Evolutionary conservation across 2,113 vertebrate species (phyloP), one percentile per base, ranked within the genome.

Genomic region (Triplophysa rosa): DNA sequence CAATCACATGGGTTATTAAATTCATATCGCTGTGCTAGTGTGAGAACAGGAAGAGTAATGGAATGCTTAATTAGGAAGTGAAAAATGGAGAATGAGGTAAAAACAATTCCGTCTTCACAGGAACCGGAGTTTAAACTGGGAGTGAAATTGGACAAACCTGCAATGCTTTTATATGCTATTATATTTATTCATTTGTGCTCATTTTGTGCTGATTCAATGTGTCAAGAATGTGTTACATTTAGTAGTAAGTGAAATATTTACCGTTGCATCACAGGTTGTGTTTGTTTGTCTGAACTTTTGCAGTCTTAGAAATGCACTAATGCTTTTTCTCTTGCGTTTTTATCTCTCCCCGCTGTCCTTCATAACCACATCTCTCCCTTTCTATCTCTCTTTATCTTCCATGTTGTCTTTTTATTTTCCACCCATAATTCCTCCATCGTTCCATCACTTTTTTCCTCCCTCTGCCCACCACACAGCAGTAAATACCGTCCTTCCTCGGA

Each of bases 401-500:
- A 70, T 42, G 45, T 16, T 16, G 45, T 52, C 74, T 29, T 17
- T 45, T 52, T 40, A 8, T 23, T 59, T 11, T 40, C 37, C n/a
- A n/a, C n/a, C 10, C 29, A 13, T 37, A 42, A 2, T 52, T 13
- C 11, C 0, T 64, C 77, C 49, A 33, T 17, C 33, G 61, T 58
- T 29, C 29, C 81, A 64, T 83, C 75, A 78, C 80, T 62, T 45
- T 6, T 42, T 59, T 66, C 26, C 16, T 5, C 17, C 58, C 14
- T 47, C 64, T 78, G 84, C 71, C 47, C 52, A 59, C 71, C 80
- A 40, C 84, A 88, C 90, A 84, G 86, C 87, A 90, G 92, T 95
- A 98, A 97, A 93, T 97, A 96, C 94, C 95, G 95, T 89, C 95
- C 95, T 69, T 94, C 97, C 10, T 97, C 96, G 71, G 97, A 98